These are phyloP conservation scores for Tiliacea aurago DNA, from an alignment of 2,888 invertebrate genomes.

Conservation along the genomic window DNA sequence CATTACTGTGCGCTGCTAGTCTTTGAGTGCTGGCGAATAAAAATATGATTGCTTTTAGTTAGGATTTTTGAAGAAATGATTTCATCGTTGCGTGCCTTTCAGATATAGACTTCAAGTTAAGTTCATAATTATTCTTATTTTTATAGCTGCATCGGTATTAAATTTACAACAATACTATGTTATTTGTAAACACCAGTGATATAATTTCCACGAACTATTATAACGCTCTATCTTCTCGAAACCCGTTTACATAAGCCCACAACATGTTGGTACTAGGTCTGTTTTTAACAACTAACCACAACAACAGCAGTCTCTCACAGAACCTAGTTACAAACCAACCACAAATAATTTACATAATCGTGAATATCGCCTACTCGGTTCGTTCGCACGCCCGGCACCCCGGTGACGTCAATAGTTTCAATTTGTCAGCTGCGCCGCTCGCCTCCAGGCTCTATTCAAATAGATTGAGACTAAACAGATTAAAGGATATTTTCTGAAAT, in stretches of 20 bases:
- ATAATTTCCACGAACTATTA: not conserved
- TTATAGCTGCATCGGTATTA: not conserved
- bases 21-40: no score
- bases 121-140: not conserved
- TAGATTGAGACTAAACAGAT: slow-evolving; percentile 31
- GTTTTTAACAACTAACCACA: slow-evolving; percentile 15
- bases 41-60: not conserved
- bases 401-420: slow-evolving; percentile 14
- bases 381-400: slow-evolving; percentile 13
- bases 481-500: slow-evolving; percentile 17
- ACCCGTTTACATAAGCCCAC: not conserved
- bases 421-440: slow-evolving; percentile 10
- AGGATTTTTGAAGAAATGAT: not conserved
- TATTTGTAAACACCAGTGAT: not conserved
- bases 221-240: no score
- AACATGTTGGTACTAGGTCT: slow-evolving; percentile 8
- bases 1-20: not conserved
- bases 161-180: not conserved
- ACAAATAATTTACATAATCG: slow-evolving; percentile 54
- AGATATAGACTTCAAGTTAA: not conserved
- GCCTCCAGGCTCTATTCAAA: not conserved
- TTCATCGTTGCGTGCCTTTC: no score
- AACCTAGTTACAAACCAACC: slow-evolving; percentile 20
- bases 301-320: slow-evolving; percentile 9
- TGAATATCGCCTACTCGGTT: slow-evolving; percentile 10